A percentile compares a stretch with the other conserved stretches of the same genome.
phyloP scores from a whole-genome alignment of 2,888 invertebrate species.

The Melitaea athalia region DNA sequence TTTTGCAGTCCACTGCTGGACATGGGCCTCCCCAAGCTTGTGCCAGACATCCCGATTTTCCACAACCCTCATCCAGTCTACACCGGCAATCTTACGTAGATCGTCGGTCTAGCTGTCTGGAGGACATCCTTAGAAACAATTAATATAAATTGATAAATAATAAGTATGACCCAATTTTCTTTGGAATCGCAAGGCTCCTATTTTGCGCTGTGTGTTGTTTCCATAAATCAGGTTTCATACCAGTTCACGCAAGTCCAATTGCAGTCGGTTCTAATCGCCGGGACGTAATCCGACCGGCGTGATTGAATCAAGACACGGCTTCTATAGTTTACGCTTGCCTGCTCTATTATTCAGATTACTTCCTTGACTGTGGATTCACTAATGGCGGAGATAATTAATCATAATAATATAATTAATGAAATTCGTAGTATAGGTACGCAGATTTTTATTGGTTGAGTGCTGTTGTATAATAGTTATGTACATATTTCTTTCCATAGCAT shows the following conservation, averaged over 20 bases:
- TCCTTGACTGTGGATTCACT: neutral
- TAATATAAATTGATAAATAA: too few relatives aligned
- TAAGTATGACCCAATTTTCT: neutral
- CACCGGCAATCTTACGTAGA: too few relatives aligned
- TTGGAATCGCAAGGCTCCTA: neutral
- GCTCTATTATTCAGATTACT: slow-evolving; percentile 29
- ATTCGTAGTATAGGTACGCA: too few relatives aligned
- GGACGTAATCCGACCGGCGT: slow-evolving; percentile 20
- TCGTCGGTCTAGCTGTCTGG: too few relatives aligned
- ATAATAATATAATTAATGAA: neutral
- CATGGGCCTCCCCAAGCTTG: too few relatives aligned
- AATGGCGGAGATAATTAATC: neutral
- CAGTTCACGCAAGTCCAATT: slow-evolving; percentile 15
- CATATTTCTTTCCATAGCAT: too few relatives aligned
- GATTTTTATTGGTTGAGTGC: too few relatives aligned
- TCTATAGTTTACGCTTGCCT: slow-evolving; percentile 30
- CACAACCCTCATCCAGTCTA: too few relatives aligned
- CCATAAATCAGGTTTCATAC: slow-evolving; percentile 1
- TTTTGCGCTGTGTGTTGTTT: neutral
- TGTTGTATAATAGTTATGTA: too few relatives aligned
- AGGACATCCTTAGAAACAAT: too few relatives aligned
- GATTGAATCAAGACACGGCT: slow-evolving; percentile 32
- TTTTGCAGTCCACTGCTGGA: too few relatives aligned
- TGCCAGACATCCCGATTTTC: too few relatives aligned
- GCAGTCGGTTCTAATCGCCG: slow-evolving; percentile 18